A percentile compares a stretch with the other conserved stretches of the same genome.
These are phyloP conservation scores for Pteromalus puparum DNA, from an alignment of 1,140 invertebrate genomes.

Conservation along the genomic window DNA sequence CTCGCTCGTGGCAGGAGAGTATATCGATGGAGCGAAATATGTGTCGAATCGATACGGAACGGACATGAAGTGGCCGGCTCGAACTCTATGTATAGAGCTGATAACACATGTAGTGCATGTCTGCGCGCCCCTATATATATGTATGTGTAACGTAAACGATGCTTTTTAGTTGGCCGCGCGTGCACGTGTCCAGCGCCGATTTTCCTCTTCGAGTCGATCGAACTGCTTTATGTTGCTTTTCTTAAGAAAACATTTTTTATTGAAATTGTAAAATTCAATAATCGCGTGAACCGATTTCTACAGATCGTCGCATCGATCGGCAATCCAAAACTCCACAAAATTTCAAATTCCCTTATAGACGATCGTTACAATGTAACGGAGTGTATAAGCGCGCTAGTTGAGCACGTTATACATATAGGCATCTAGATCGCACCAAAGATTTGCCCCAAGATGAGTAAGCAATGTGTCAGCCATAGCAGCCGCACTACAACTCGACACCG, in stretches of 20 bases:
- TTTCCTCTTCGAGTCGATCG: too few relatives aligned
- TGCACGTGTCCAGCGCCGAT: neutral
- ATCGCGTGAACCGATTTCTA: too few relatives aligned
- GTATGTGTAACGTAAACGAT: too few relatives aligned
- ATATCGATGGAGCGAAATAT: conserved; percentile 58
- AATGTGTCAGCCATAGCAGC: neutral
- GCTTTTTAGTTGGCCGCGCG: neutral
- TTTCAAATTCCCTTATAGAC: too few relatives aligned
- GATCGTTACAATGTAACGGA: too few relatives aligned
- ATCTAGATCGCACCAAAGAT: conserved; percentile 9
- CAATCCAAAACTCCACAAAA: too few relatives aligned
- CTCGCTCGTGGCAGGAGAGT: neutral
- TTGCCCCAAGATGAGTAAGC: neutral
- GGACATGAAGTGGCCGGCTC: neutral
- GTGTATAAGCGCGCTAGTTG: too few relatives aligned
- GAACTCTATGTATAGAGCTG: neutral
- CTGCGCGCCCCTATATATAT: too few relatives aligned
- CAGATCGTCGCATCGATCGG: too few relatives aligned
- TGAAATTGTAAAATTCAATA: too few relatives aligned
- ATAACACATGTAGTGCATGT: neutral
- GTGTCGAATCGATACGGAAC: conserved; percentile 67
- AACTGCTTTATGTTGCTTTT: too few relatives aligned
- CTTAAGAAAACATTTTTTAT: too few relatives aligned
- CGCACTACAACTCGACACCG: neutral
- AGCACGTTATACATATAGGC: neutral